These are phyloP conservation scores for Hycleus cichorii DNA, from an alignment of 1,140 invertebrate genomes.

Conservation along the genomic window DNA sequence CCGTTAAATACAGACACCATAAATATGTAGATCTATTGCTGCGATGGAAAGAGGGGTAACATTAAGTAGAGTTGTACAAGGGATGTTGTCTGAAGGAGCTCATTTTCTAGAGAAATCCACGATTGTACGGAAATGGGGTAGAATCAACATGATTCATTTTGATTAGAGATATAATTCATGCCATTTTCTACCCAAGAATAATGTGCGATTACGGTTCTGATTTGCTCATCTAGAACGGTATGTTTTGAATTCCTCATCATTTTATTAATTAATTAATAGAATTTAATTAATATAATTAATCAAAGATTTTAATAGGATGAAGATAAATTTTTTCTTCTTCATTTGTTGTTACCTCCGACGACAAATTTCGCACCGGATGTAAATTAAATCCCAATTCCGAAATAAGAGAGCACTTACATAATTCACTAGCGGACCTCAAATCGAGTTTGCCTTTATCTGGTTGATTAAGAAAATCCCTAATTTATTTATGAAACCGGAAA, in stretches of 20 bases:
- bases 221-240: neutral
- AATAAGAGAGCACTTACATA: slow-evolving; percentile 4
- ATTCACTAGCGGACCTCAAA: slow-evolving; percentile 2
- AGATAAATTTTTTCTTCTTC: neutral
- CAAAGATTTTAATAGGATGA: neutral
- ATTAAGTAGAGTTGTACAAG: too few relatives aligned
- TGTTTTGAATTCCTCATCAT: neutral
- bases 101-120: neutral
- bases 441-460: slow-evolving; percentile 2
- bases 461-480: slow-evolving; percentile 3
- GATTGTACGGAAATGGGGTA: neutral
- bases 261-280: neutral
- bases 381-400: slow-evolving; percentile 1
- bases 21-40: slow-evolving; percentile 11
- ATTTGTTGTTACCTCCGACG: neutral
- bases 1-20: slow-evolving; percentile 9
- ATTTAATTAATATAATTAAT: neutral
- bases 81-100: neutral
- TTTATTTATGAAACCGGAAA: slow-evolving; percentile 4
- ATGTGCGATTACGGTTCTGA: neutral
- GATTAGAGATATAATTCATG: neutral
- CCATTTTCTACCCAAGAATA: neutral
- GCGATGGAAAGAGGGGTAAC: neutral
- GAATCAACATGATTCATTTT: neutral
- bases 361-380: neutral